phyloP scores from a whole-genome alignment of 1,140 invertebrate genomes.

The Drosophila paulistorum region DNA sequence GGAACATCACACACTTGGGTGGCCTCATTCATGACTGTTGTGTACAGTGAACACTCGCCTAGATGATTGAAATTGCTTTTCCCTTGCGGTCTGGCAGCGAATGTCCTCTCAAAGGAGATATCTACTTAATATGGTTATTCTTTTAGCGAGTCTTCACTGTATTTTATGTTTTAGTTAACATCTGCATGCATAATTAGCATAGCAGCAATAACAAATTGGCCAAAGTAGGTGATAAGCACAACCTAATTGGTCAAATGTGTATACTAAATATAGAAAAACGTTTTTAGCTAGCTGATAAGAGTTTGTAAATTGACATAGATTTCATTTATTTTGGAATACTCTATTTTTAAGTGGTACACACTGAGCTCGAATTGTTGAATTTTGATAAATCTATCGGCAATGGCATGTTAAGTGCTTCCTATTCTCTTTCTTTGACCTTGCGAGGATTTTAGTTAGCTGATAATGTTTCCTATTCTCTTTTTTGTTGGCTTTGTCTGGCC shows the following conservation, averaged over 20 bases:
- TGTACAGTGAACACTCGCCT: too few relatives aligned
- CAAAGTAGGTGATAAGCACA: neutral
- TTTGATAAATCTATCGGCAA: too few relatives aligned
- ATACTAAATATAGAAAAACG: neutral
- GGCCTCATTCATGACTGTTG: neutral
- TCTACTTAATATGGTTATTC: too few relatives aligned
- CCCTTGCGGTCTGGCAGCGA: too few relatives aligned
- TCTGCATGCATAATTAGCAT: neutral
- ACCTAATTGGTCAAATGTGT: neutral
- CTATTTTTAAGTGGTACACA: too few relatives aligned
- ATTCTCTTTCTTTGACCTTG: too few relatives aligned
- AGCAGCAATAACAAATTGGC: too few relatives aligned
- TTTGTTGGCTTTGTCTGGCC: neutral
- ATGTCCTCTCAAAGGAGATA: too few relatives aligned
- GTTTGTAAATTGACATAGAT: neutral
- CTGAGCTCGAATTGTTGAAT: too few relatives aligned
- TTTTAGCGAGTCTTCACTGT: neutral
- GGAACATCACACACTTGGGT: neutral
- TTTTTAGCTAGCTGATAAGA: constrained; percentile 3
- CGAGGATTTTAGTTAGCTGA: too few relatives aligned
- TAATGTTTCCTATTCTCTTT: neutral
- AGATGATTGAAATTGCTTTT: too few relatives aligned
- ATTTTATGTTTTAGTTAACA: neutral
- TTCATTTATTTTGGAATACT: neutral
- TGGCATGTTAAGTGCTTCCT: too few relatives aligned